Conservation (phyloP, 2,113 vertebrate genomes). For the Apodemus speciosus region DNA sequence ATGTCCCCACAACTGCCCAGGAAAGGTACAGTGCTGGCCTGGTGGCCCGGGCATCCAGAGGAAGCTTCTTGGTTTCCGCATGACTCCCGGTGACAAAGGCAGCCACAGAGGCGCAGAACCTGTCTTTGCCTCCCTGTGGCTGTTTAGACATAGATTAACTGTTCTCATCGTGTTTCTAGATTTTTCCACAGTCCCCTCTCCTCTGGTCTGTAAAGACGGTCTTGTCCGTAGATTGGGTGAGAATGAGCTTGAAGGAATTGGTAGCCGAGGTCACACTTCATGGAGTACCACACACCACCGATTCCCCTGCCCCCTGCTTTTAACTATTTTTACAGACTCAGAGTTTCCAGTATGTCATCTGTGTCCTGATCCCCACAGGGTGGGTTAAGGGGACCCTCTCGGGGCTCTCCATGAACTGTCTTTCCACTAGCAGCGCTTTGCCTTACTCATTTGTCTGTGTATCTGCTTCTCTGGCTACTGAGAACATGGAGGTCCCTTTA, state of each 20-base stretch:
- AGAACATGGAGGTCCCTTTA: not conserved
- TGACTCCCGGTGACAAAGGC: not conserved
- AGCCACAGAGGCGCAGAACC: not conserved
- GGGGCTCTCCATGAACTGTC: not conserved
- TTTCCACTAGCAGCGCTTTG: not conserved
- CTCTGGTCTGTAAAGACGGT: not conserved
- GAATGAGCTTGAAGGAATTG: not conserved
- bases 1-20: not conserved
- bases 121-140: fast-evolving
- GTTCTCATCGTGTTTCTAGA: not conserved
- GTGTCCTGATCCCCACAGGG: not conserved
- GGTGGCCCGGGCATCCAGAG: fast-evolving
- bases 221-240: not conserved
- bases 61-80: not conserved
- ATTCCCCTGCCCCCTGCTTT: not conserved
- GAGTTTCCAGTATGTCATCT: not conserved
- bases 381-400: not conserved
- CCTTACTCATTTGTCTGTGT: not conserved
- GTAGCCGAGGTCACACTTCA: not conserved
- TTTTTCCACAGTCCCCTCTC: not conserved
- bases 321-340: not conserved
- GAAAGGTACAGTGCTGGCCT: not conserved
- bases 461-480: not conserved
- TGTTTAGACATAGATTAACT: not conserved
- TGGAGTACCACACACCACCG: too few species aligned